Evolutionary conservation across 2,888 invertebrate genomes (phyloP).

Genomic region (Chesias legatella): DNA sequence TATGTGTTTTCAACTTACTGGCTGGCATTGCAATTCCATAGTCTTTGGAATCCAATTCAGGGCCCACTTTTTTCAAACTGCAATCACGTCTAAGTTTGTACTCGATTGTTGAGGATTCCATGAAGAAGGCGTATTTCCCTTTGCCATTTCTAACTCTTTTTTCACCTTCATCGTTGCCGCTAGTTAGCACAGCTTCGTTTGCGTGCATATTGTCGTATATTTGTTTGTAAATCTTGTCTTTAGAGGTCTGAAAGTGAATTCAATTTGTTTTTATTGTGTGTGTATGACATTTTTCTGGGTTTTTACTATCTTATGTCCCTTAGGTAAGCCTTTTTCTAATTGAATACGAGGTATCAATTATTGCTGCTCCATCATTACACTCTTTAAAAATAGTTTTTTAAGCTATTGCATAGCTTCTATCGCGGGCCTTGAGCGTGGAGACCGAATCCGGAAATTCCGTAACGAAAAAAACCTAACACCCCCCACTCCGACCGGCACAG

Average conservation of each 20-base stretch:
- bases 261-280: too few species aligned
- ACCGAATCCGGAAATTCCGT: too few species aligned
- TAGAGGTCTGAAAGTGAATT: conserved; percentile 78
- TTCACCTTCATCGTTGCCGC: conserved; percentile 91
- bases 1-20: conserved; percentile 76
- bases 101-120: conserved; percentile 97
- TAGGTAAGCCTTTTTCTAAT: too few species aligned
- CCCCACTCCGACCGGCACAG: too few species aligned
- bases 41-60: conserved; percentile 89
- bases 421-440: too few species aligned
- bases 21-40: conserved; percentile 93
- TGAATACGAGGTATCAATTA: too few species aligned
- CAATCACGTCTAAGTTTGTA: conserved; percentile 92
- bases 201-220: conserved; percentile 95
- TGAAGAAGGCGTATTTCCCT: conserved; percentile 92
- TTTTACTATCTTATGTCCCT: too few species aligned
- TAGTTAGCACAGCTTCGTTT: conserved; percentile 88
- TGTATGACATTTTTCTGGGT: too few species aligned
- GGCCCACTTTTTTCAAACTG: conserved; percentile 89
- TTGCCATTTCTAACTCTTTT: conserved; percentile 83
- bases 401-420: too few species aligned
- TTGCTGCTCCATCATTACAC: too few species aligned
- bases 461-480: too few species aligned
- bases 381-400: too few species aligned
- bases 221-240: conserved; percentile 90